Base-by-base conservation (phyloP, 2,797 vertebrate genomes). In the Anguilla pacifica region DNA sequence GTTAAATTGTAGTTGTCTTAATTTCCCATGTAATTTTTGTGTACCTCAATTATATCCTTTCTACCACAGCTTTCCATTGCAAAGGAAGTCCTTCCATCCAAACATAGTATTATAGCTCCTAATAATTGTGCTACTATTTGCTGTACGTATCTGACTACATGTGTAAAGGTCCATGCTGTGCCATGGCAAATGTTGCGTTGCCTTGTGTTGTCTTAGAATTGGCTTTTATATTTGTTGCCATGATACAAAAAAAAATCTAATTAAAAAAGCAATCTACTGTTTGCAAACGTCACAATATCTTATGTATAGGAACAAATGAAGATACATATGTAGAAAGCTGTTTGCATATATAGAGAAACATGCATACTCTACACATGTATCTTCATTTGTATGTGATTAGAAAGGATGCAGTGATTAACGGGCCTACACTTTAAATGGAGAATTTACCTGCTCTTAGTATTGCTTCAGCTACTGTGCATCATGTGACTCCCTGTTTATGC, bases 1-100 rank as follows among this genome's bases (percentile, higher is more conserved):
- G 35, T 79, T 39, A 43, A 79, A 79, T 79, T 57, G 86, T 81
- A 13, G 15, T 85, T 31, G 31, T 53, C 43, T 22, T 81, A 81
- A 22, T 53, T 55, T 83, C 53, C 17, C 35, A 10, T 88, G 46
- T 53, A 31, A 57, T 46, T 53, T 49, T 39, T 86, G 85, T 72
- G 31, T 67, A 79, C 77, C 49, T 85, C 6, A 6, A 10, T 51
- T 57, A 57, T 72, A 61, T 61, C 64, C 53, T 77, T 70, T 83
- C 57, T 17, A 79, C 46, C 49, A 79, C 49, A 39, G 64, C 31
- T 19, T 53, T 53, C 79, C 64, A 19, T 19, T 84, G 22, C 46
- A 55, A n/a, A 25, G 31, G 35, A 17, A 46, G 28, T 70, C 4
- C 0, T 35, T 28, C 55, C 51, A 13, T 82, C 43, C 22, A 43